Base-by-base conservation (phyloP, 2,888 invertebrate genomes). In the Deroplatys truncata region DNA sequence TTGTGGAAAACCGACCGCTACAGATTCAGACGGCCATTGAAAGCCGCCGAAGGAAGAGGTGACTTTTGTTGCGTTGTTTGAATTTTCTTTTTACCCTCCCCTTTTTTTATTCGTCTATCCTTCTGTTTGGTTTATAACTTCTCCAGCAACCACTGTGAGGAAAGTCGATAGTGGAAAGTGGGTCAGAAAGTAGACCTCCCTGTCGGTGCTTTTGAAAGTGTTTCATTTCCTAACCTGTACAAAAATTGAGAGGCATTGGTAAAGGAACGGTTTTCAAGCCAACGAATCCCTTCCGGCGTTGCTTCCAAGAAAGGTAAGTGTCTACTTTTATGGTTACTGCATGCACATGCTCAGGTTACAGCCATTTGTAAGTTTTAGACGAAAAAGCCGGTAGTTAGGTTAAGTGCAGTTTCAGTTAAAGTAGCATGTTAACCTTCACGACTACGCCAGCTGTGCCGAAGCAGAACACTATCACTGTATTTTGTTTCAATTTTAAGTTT, bases 121-220 rank as follows among this genome's bases (percentile, higher is more conserved):
- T 82, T 85, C 49, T 29, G 56, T 43, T 87, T 87, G 83, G 87
- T 87, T 87, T 86, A 10, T 82, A 82, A 28, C 86, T 83, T 35
- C 82, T 82, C 35, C n/a, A 35, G 10, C 25, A 35, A 72, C 35
- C 87, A 87, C 25, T 87, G 82, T 83, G 82, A 28, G 35, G 35
- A 35, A 87, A 87, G 87, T 87, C 83, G 87, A 87, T 87, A 87
- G 87, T 87, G 82, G 86, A 35, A 87, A 87, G 87, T 87, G 87
- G 87, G 87, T 87, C 87, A 83, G 31, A 15, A 83, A 87, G 87
- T 83, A 87, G 56, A 72, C 56, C 56, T 72, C 56, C 56, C 56
- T 25, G 56, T 72, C 56, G 56, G 56, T 72, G 56, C 56, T 72
- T n/a, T 72, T 20, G 25, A 72, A 72, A 72, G 56, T 72, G 56